Conservation (phyloP, 2,888 invertebrate genomes). For the Camponotus fellah region DNA sequence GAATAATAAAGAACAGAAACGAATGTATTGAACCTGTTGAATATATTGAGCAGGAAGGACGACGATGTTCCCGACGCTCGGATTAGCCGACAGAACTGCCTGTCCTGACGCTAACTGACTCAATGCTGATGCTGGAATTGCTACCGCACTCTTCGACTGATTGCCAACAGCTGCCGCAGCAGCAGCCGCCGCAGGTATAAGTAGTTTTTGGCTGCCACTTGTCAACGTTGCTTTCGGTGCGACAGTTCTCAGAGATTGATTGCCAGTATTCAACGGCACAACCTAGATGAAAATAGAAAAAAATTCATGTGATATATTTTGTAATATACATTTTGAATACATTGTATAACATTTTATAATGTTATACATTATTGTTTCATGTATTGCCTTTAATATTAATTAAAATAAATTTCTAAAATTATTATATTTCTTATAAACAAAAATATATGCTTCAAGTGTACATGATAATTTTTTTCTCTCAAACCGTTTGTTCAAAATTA, state of each 20-base stretch:
- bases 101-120: slow-evolving; percentile 85
- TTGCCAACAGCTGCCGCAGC: slow-evolving; percentile 79
- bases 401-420: neutral
- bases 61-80: slow-evolving; percentile 87
- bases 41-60: slow-evolving; percentile 88
- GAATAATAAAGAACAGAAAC: neutral
- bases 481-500: slow-evolving; percentile 5
- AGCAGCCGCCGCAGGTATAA: slow-evolving; percentile 84
- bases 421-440: neutral
- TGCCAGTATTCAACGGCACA: slow-evolving; percentile 82
- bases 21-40: slow-evolving; percentile 78
- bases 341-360: neutral
- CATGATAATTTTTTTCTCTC: neutral
- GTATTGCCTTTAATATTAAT: neutral
- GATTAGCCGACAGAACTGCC: slow-evolving; percentile 83
- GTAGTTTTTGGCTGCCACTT: slow-evolving; percentile 83
- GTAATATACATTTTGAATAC: slow-evolving; percentile 5
- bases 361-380: neutral
- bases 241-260: slow-evolving; percentile 83
- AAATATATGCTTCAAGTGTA: neutral
- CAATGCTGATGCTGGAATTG: slow-evolving; percentile 85
- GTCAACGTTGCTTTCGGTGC: slow-evolving; percentile 84
- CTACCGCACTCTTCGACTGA: slow-evolving; percentile 81
- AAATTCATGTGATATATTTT: neutral
- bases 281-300: slow-evolving; percentile 72